Evolutionary conservation across 2,113 vertebrate genomes (phyloP), one percentile per base, ranked within the genome.

Genomic region (Cyrtonyx montezumae): DNA sequence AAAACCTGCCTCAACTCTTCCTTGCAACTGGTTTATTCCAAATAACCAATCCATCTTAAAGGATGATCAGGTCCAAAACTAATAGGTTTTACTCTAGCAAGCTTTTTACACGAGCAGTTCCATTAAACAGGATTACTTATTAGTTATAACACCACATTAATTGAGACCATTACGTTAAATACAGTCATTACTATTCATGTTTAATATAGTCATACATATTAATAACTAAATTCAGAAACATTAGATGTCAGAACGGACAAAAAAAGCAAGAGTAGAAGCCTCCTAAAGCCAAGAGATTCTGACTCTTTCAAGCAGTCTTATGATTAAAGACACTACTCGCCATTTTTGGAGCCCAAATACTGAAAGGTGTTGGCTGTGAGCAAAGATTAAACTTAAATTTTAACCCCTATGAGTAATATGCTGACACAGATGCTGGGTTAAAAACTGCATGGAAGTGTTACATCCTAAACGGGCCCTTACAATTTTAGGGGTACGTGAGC

Each of bases 31-130:
- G 65, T 92, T 87, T 91, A 94, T 74, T 90, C 43, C 61, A 87
- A 94, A 85, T 82, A 92, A 79, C 16, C 73, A 89, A 90, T 70
- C 89, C 87, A 62, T 94, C 84, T 93, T 85, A 94, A 93, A 85
- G 68, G 87, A 92, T 84, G 87, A 93, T 85, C 67, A 51, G 42
- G 56, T 75, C 76, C 87, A 83, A 83, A 91, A 96, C 67, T 83
- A 93, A 87, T 67, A 85, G 87, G 86, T 82, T 94, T 92, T 87
- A 89, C 82, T 79, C 59, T 63, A 91, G 30, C 2, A 3, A 91
- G 82, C 79, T 94, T 74, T 37, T 78, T 75, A 88, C 56, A 80
- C 0, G 22, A 85, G 77, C 48, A 80, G 89, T 90, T 83, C 65
- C 81, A 71, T 67, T 95, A 91, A 93, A 96, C 3, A 23, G 56